Conservation (phyloP, 2,888 invertebrate species). For the Syritta pipiens region DNA sequence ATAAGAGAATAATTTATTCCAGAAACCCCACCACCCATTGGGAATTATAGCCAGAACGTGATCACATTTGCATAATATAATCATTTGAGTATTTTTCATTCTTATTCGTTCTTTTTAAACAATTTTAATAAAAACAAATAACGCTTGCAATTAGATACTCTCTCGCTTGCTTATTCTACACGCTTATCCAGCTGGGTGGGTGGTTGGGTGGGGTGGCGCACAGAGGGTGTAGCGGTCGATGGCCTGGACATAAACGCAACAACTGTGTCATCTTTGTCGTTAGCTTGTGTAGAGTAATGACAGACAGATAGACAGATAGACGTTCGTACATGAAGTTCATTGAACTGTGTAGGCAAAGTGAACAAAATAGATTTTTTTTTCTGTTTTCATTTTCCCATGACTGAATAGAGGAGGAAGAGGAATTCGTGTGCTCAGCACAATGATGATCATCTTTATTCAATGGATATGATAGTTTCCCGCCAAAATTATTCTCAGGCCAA, state of each 20-base stretch:
- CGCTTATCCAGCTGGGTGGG: background rate
- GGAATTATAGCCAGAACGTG: slow-evolving; percentile 57
- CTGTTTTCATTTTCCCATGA: background rate
- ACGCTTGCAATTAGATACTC: slow-evolving; percentile 57
- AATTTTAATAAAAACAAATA: slow-evolving; percentile 51
- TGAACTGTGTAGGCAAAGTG: slow-evolving; percentile 48
- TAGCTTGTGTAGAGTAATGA: background rate
- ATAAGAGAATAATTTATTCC: slow-evolving; percentile 41
- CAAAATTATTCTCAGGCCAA: slow-evolving; percentile 47
- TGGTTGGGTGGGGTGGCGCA: background rate
- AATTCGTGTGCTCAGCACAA: slow-evolving; percentile 34
- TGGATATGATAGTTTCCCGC: slow-evolving; percentile 44
- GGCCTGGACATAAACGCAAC: slow-evolving; percentile 16
- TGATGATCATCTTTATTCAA: slow-evolving; percentile 50
- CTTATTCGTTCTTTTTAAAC: slow-evolving; percentile 5
- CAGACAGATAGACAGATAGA: too few species aligned
- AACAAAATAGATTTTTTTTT: slow-evolving; percentile 16
- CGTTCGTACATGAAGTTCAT: slow-evolving; percentile 27
- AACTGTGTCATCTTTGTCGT: slow-evolving; percentile 54
- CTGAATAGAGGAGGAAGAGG: slow-evolving; percentile 13
- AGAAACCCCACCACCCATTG: slow-evolving; percentile 51
- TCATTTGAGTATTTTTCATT: slow-evolving; percentile 21
- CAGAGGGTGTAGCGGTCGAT: background rate
- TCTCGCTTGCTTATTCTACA: background rate
- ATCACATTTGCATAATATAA: slow-evolving; percentile 61